Evolutionary conservation across 2,797 vertebrate genomes (phyloP).

Genomic region (Basileuterus tristriatus): DNA sequence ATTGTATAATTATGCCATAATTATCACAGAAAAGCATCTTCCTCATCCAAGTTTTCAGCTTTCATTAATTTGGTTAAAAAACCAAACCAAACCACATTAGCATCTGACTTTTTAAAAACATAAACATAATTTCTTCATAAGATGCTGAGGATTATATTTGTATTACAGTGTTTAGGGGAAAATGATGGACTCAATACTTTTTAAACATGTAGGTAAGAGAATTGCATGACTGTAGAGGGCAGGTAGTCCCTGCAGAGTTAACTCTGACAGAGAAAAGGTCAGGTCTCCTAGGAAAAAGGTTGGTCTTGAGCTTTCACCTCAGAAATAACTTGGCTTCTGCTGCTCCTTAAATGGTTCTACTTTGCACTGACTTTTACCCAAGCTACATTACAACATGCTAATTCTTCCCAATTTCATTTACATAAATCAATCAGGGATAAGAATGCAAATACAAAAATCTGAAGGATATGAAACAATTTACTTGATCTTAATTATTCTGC

Average conservation of each 20-base stretch:
- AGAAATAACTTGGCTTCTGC: not conserved
- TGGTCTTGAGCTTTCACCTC: not conserved
- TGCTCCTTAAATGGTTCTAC: not conserved
- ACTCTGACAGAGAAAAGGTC: not conserved
- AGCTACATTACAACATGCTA: not conserved
- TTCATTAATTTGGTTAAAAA: not conserved
- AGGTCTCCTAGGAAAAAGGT: not conserved
- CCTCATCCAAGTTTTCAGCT: not conserved
- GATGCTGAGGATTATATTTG: not conserved
- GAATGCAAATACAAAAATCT: not conserved
- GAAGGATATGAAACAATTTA: not conserved
- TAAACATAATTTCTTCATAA: not conserved
- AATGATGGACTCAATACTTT: not conserved
- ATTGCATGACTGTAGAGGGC: not conserved
- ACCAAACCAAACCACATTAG: fast-evolving
- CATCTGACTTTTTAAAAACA: not conserved
- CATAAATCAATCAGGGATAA: not conserved
- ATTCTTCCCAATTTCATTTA: not conserved
- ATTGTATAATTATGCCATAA: not conserved
- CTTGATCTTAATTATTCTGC: not conserved
- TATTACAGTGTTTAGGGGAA: not conserved
- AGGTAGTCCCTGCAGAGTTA: not conserved
- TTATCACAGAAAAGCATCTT: not conserved
- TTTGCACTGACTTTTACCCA: not conserved
- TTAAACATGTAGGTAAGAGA: not conserved